Base-by-base conservation (phyloP, 1,140 invertebrate species). In the Scaptomyza graminum region DNA sequence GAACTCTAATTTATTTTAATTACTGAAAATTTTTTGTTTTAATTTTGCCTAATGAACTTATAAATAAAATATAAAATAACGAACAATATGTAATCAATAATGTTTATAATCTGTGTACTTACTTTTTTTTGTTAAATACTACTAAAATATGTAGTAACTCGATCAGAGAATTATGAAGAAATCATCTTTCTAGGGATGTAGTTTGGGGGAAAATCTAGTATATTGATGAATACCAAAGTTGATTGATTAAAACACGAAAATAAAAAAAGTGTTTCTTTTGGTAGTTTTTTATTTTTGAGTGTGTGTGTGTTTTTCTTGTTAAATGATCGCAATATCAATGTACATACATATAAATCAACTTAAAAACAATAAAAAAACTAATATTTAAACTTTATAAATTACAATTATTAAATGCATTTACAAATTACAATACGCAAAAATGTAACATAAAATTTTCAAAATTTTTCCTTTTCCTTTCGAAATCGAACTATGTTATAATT, bases 281-380 rank as follows among this genome's bases (percentile, higher is more conserved):
- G 49, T 72, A 73, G 44, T 74, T 66, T 70, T 81, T 73, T 84
- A 76, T 73, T 68, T 76, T 82, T 64, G 25, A 61, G 25, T 64
- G 15, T 79, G 37, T 82, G 60, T 79, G 52, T 68, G 50, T 64
- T 41, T 52, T 34, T 44, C 18, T 77, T 59, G 50, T 70, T 88
- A 69, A 82, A 69, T 78, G 50, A 76, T 63, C 57, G 51, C 49
- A 72, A 69, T 72, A 61, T 54, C 43, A 41, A 67, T 67, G 47
- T 49, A 61, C 37, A 18, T 47, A 52, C 28, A 63, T 55, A 62
- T 34, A 74, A 62, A 75, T 59, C 46, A 76, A 65, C 78, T 82
- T 88, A 87, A 88, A 87, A 82, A 50, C 79, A 76, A 83, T 78
- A 82, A 87, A 84, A 79, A 84, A 79, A 64, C 75, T 18, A 76